Evolutionary conservation across 1,140 invertebrate genomes (phyloP), one percentile per base, ranked within the genome.

Genomic region (Psix sp.): DNA sequence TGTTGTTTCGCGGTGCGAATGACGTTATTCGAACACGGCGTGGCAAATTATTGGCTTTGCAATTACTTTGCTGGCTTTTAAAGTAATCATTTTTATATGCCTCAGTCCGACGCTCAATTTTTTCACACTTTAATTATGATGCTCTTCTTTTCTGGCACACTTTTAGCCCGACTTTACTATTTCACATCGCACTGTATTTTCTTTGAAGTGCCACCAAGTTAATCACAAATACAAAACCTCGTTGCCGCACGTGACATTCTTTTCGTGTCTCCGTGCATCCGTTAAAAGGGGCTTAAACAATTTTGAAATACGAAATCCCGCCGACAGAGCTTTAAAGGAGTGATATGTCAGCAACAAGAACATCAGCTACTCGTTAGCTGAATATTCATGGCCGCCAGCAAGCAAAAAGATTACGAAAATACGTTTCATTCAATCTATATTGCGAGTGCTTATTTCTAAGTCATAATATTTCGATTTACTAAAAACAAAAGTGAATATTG

Each of bases 171-270:
- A 48, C 46, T 70, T 70, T 62, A 63, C 56, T 71, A 43, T 65
- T 63, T 59, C 59, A 51, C 33, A 63, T 72, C 52, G 38, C 52
- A 59, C 38, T 51, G 33, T 36, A 42, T 65, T 63, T 72, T 72
- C 68, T 72, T 72, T 72, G 52, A 59, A 65, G 45, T 46, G 39
- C 39, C 39, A 48, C 40, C 46, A 60, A 73, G 60, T 65, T 73
- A 66, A 73, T 73, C 66, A 54, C 54, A 66, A 66, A 73, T 73
- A 73, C 68, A 73, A 73, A 73, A 73, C 68, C 60, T 40, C 54
- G 31, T 66, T 73, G 16, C 60, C 70, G 21, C 70, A 66, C 60
- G 46, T 66, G 60, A 73, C 60, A 73, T 66, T 73, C 48, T 66
- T 73, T 73, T 46, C 35, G 26, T 59, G 60, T 73, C 36, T 66